Evolutionary conservation across 1,140 invertebrate species (phyloP).

Genomic region (Sitodiplosis mosellana): DNA sequence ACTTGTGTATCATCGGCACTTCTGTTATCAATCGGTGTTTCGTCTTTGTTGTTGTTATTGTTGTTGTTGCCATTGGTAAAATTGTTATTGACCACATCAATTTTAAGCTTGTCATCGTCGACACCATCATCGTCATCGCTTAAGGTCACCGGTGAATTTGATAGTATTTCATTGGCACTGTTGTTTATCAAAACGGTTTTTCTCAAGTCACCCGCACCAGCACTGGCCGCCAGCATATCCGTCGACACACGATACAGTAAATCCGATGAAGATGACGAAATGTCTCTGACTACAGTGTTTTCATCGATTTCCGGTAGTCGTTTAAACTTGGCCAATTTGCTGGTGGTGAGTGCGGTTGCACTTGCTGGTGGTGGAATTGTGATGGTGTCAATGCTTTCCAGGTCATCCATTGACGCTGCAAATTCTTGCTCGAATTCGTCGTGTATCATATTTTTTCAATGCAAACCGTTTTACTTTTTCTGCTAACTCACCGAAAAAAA

Average conservation of each 20-base stretch:
- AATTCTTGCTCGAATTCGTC: constrained; percentile 20
- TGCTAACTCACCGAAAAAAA: too few species aligned
- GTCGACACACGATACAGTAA: constrained; percentile 8
- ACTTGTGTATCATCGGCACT: background rate
- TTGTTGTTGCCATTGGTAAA: background rate
- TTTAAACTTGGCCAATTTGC: constrained; percentile 2
- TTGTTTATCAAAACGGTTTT: too few species aligned
- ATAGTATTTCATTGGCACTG: too few species aligned
- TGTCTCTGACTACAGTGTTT: constrained; percentile 14
- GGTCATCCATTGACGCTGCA: constrained; percentile 20
- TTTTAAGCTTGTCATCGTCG: background rate
- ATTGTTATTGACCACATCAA: background rate
- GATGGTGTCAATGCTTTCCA: constrained; percentile 11
- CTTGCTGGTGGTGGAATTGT: constrained; percentile 7
- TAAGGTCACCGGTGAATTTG: too few species aligned
- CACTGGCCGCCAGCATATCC: constrained; percentile 9
- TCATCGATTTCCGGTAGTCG: constrained; percentile 4
- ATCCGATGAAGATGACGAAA: constrained; percentile 8
- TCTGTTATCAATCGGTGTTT: background rate
- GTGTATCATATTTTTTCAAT: background rate
- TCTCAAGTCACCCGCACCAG: background rate
- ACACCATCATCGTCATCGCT: constrained; percentile 39
- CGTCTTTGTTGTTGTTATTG: background rate
- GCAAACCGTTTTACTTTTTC: too few species aligned
- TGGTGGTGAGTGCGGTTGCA: background rate